Evolutionary conservation across 2,888 invertebrate species (phyloP).

Genomic region (Glyphotaelius pellucidus): DNA sequence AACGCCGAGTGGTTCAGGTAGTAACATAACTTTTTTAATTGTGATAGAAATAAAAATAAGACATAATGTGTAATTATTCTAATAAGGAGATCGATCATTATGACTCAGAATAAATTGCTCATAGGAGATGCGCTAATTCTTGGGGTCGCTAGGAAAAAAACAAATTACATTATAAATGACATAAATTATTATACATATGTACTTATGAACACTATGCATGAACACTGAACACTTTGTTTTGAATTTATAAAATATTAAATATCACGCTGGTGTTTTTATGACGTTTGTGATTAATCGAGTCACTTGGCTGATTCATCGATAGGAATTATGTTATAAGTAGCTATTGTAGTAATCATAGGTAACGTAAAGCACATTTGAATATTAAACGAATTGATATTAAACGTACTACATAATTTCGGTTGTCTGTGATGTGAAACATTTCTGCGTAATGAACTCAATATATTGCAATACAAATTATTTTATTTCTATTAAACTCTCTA

Average conservation of each 20-base stretch:
- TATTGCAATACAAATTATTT: too few species aligned
- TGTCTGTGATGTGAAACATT: too few species aligned
- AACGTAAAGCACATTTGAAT: not conserved
- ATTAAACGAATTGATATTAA: not conserved
- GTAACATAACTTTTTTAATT: not conserved
- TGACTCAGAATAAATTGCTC: not conserved
- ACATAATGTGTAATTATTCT: not conserved
- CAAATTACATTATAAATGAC: not conserved
- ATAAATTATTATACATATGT: not conserved
- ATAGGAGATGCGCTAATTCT: not conserved
- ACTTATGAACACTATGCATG: too few species aligned
- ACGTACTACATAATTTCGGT: not conserved
- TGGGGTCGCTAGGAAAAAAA: not conserved
- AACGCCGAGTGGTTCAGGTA: too few species aligned
- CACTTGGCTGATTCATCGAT: conserved; percentile 11
- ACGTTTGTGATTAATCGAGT: not conserved
- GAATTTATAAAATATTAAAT: not conserved
- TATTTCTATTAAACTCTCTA: not conserved
- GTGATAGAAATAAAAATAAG: not conserved
- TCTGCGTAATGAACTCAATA: too few species aligned
- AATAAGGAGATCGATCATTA: not conserved
- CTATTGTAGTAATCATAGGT: conserved; percentile 21
- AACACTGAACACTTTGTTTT: not conserved
- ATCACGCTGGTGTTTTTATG: not conserved
- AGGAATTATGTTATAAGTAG: conserved; percentile 3